Conservation (phyloP, 2,797 vertebrate species). For the Spinus pinus region DNA sequence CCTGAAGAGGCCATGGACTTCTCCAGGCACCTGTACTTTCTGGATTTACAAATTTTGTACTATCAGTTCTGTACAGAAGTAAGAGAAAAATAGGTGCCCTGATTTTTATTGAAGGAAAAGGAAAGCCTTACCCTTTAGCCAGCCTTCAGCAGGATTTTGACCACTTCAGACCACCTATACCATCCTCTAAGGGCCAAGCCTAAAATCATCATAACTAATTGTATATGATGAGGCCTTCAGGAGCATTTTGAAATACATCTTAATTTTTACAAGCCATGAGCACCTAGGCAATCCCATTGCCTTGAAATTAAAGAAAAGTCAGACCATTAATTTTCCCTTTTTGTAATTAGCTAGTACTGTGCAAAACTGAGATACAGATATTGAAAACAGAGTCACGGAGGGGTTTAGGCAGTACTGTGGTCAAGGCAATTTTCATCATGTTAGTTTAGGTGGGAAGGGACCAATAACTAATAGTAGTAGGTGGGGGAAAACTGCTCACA, state of each 20-base stretch:
- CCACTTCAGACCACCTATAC: background rate
- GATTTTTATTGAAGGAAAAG: background rate
- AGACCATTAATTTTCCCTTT: background rate
- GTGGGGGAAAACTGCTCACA: background rate
- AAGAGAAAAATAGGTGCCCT: background rate
- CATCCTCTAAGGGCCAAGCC: background rate
- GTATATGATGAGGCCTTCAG: background rate
- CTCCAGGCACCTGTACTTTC: background rate
- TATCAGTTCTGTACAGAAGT: background rate
- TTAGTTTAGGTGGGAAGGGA: background rate
- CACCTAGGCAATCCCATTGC: background rate
- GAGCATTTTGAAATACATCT: background rate
- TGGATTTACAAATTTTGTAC: background rate
- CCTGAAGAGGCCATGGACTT: background rate
- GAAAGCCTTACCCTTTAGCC: background rate
- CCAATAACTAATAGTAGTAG: background rate
- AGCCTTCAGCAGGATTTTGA: background rate
- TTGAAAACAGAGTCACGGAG: background rate
- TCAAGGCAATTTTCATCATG: background rate
- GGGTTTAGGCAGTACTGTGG: background rate
- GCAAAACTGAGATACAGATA: background rate
- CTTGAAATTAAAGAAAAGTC: background rate
- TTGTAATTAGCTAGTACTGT: background rate
- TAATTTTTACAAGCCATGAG: background rate
- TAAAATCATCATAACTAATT: background rate